Evolutionary conservation across 2,888 invertebrate genomes (phyloP).

Genomic region (Andrena fulva): DNA sequence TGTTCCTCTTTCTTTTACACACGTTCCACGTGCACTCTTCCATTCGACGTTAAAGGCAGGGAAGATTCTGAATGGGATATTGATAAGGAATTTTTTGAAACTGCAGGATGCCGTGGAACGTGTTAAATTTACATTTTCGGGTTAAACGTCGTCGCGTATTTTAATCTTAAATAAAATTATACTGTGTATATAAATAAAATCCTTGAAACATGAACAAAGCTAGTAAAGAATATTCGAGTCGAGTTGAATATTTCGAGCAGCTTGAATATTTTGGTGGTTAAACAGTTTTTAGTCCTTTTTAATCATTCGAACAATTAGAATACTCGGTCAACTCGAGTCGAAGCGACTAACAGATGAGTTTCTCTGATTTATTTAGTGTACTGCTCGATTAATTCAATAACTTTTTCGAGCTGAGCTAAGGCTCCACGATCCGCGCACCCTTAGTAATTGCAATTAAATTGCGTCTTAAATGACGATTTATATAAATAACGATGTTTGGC

Average conservation of each 20-base stretch:
- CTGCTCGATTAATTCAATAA: background rate
- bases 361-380: background rate
- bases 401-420: background rate
- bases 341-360: background rate
- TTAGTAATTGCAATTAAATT: background rate
- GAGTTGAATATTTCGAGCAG: background rate
- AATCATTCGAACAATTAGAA: background rate
- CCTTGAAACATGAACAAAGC: background rate
- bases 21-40: background rate
- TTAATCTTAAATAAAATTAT: background rate
- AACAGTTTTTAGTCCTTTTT: background rate
- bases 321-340: too few species aligned
- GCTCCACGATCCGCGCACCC: background rate
- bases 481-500: conserved; percentile 10
- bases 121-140: background rate
- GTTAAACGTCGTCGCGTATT: background rate
- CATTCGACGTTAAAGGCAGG: background rate
- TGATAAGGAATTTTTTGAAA: background rate
- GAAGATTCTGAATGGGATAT: background rate
- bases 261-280: background rate
- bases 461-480: background rate
- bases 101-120: background rate
- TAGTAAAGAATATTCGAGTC: background rate
- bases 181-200: background rate
- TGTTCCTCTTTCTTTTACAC: background rate